Evolutionary conservation across 2,113 vertebrate genomes (phyloP).

Genomic region (western clawed frog (Xenopus tropicalis)): DNA sequence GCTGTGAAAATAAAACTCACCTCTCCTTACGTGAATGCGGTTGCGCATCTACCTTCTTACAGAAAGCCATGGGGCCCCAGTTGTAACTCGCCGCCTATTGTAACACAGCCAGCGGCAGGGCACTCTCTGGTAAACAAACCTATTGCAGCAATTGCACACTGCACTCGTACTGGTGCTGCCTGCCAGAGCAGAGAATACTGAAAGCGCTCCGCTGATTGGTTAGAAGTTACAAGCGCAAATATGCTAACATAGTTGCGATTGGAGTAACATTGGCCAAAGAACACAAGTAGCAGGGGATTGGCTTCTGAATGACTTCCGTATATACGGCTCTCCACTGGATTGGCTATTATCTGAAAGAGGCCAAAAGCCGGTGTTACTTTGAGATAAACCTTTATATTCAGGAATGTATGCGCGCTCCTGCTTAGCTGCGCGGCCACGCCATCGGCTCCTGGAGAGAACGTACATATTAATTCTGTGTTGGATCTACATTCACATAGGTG

Average conservation of each 20-base stretch:
- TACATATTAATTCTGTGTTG: no score
- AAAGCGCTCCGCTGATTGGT: constrained; percentile 17
- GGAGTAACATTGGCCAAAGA: background rate
- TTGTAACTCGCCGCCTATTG: background rate
- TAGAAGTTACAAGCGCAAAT: constrained; percentile 12
- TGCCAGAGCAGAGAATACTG: background rate
- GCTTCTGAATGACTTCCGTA: constrained; percentile 12
- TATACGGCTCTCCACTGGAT: background rate
- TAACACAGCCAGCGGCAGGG: background rate
- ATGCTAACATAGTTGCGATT: background rate
- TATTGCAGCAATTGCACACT: background rate
- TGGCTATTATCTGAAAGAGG: background rate
- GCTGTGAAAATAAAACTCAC: constrained; percentile 40
- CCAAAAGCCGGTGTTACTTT: background rate
- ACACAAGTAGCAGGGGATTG: constrained; percentile 4
- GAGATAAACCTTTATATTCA: no score
- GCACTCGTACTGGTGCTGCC: no score
- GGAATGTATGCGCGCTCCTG: no score
- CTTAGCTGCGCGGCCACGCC: no score
- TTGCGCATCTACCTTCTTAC: constrained; percentile 51
- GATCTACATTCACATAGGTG: no score
- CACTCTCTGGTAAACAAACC: background rate
- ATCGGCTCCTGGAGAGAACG: no score
- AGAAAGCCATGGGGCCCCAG: constrained; percentile 58
- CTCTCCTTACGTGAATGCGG: constrained; percentile 56